phyloP scores from a whole-genome alignment of 2,888 invertebrate genomes.

The Cataglyphis cursor region DNA sequence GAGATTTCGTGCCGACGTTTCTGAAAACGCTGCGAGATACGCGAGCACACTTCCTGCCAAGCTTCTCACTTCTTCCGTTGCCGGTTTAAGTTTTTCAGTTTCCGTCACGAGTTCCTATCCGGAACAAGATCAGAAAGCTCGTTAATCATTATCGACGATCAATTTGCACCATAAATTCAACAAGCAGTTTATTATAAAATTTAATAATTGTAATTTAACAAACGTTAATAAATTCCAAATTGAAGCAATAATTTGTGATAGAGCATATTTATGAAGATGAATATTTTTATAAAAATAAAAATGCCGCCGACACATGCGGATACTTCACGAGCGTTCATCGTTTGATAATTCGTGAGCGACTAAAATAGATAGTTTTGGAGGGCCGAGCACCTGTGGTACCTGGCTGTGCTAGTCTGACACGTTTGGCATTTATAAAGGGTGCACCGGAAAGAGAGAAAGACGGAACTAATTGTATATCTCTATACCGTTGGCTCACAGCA shows the following conservation, averaged over 20 bases:
- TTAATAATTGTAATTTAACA: conserved; percentile 1
- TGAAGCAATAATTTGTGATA: not conserved
- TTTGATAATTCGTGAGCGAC: conserved; percentile 50
- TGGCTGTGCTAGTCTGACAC: conserved; percentile 72
- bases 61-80: conserved; percentile 90
- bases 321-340: conserved; percentile 9
- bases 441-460: conserved; percentile 39
- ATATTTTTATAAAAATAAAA: not conserved
- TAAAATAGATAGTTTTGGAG: conserved; percentile 44
- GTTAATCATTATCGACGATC: not conserved
- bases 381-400: conserved; percentile 74
- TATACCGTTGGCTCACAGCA: conserved; percentile 19
- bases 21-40: conserved; percentile 91
- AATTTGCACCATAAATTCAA: not conserved
- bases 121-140: conserved; percentile 40
- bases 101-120: conserved; percentile 92
- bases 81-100: conserved; percentile 91
- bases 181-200: not conserved
- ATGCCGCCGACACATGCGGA: not conserved
- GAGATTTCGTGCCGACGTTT: conserved; percentile 90
- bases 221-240: not conserved
- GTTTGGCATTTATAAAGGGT: conserved; percentile 52
- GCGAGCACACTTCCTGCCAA: conserved; percentile 91
- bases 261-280: too few species aligned
- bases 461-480: conserved; percentile 52